Evolutionary conservation across 2,888 invertebrate species (phyloP).

Genomic region (Corythucha ciliata): DNA sequence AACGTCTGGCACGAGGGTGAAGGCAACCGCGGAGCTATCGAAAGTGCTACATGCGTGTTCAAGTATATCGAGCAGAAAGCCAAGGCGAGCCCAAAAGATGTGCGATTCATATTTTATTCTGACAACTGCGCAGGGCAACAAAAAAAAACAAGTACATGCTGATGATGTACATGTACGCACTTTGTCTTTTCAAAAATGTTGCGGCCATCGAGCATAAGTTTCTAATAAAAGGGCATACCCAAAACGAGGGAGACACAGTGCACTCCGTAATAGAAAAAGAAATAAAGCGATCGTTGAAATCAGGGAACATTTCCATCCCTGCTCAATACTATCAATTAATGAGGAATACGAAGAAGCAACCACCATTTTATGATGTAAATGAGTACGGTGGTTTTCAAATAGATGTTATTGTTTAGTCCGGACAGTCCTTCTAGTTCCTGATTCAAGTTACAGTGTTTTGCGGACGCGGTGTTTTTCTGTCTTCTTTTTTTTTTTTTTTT

Average conservation of each 20-base stretch:
- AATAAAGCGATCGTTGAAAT: conserved; percentile 7
- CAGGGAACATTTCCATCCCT: conserved; percentile 11
- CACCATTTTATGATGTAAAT: not conserved
- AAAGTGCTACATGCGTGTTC: conserved; percentile 22
- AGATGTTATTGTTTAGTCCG: no score
- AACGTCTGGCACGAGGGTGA: conserved; percentile 32
- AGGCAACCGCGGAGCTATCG: conserved; percentile 29
- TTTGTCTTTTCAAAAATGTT: not conserved
- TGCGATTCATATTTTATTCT: no score
- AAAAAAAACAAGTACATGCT: conserved; percentile 34
- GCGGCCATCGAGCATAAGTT: not conserved
- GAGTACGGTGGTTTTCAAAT: no score
- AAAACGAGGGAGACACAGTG: not conserved
- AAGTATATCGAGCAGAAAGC: conserved; percentile 5
- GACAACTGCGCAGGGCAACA: no score
- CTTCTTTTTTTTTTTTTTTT: not conserved
- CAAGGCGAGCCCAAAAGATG: not conserved
- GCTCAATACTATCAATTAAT: conserved; percentile 9
- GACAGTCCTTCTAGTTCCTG: no score
- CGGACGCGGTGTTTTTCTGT: not conserved
- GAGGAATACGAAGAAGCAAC: conserved; percentile 1
- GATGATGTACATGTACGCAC: conserved; percentile 6
- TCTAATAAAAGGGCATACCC: not conserved
- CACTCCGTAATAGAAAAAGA: conserved; percentile 6
- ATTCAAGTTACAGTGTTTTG: conserved; percentile 6